Percentiles rank a stretch among this genome's conserved stretches.
These are phyloP conservation scores for Andrena flavipes DNA, from an alignment of 2,888 invertebrate genomes.

Conservation along the genomic window DNA sequence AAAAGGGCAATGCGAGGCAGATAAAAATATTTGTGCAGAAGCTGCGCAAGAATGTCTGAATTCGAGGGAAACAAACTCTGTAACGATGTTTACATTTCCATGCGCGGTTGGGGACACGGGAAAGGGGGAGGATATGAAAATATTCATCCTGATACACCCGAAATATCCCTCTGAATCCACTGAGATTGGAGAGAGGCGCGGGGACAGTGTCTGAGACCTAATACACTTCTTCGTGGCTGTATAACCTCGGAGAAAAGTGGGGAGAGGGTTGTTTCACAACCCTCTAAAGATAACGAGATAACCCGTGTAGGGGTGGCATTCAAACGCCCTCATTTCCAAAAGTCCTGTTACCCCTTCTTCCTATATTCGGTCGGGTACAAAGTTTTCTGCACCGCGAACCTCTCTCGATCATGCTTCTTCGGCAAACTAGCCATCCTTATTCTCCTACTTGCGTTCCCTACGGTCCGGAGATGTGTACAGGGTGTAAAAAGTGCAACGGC, in stretches of 20 bases:
- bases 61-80: slow-evolving; percentile 21
- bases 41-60: slow-evolving; percentile 51
- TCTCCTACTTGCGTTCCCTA: background rate
- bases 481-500: background rate
- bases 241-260: slow-evolving; percentile 15
- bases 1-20: background rate
- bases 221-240: slow-evolving; percentile 70
- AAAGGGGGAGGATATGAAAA: background rate
- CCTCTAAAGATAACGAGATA: slow-evolving; percentile 79
- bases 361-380: slow-evolving; percentile 30
- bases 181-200: slow-evolving; percentile 28
- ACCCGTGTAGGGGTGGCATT: slow-evolving; percentile 77
- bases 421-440: slow-evolving; percentile 30
- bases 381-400: slow-evolving; percentile 41
- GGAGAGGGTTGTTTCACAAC: slow-evolving; percentile 67
- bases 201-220: slow-evolving; percentile 71
- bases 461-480: slow-evolving; percentile 30
- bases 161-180: slow-evolving; percentile 61
- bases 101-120: background rate
- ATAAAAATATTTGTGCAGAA: slow-evolving; percentile 5
- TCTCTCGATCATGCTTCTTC: slow-evolving; percentile 5
- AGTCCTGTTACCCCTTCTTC: slow-evolving; percentile 45
- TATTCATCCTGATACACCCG: background rate
- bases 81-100: slow-evolving; percentile 22
- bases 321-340: slow-evolving; percentile 80